Conservation (phyloP, 2,888 invertebrate species). For the Pandemis heparana region DNA sequence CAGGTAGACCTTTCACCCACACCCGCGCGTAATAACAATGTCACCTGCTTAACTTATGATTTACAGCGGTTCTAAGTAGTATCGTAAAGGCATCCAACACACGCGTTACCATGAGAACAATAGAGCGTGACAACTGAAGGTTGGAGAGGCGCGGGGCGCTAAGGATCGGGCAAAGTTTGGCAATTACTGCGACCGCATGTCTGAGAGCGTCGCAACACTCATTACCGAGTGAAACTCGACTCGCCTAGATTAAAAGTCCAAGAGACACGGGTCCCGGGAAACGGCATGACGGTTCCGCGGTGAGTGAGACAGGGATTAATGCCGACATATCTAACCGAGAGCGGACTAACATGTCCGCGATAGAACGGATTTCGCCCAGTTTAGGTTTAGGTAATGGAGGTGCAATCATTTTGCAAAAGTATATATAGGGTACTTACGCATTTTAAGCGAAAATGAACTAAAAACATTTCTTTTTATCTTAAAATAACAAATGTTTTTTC, state of each 20-base stretch:
- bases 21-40: conserved; percentile 31
- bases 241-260: conserved; percentile 81
- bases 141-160: conserved; percentile 61
- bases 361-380: conserved; percentile 5
- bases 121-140: conserved; percentile 75
- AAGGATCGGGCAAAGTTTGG: conserved; percentile 80
- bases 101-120: conserved; percentile 79
- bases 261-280: conserved; percentile 66
- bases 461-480: too few species aligned
- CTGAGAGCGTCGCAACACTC: conserved; percentile 83
- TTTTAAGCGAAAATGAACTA: too few species aligned
- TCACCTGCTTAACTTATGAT: conserved; percentile 41
- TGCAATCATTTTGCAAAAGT: too few species aligned
- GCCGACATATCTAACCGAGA: conserved; percentile 50
- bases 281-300: conserved; percentile 52
- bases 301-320: conserved; percentile 62
- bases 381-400: background rate
- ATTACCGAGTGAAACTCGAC: conserved; percentile 80
- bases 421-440: too few species aligned
- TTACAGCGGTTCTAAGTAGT: conserved; percentile 33
- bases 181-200: conserved; percentile 85
- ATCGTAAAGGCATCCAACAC: conserved; percentile 66
- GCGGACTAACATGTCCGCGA: conserved; percentile 17
- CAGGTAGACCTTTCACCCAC: conserved; percentile 9
- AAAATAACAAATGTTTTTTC: too few species aligned